phyloP scores from a whole-genome alignment of 2,113 vertebrate species.

The Phyllostomus hastatus region DNA sequence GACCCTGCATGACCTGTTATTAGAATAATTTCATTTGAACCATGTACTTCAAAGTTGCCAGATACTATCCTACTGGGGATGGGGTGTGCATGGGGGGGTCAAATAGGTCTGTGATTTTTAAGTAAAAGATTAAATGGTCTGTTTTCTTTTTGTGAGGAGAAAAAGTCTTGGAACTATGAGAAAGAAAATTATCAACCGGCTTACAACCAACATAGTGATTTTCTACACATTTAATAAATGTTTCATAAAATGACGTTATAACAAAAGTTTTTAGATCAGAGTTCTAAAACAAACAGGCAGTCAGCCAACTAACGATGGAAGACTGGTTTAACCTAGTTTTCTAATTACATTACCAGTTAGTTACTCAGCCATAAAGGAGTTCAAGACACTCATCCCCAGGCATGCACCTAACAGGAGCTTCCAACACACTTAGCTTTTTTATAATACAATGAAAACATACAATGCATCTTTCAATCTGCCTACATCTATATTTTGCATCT shows the following conservation, averaged over 20 bases:
- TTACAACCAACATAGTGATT: neutral
- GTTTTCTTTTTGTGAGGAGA: neutral
- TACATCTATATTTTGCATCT: slow-evolving; percentile 26
- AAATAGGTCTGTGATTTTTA: slow-evolving; percentile 10
- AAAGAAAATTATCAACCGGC: neutral
- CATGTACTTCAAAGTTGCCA: slow-evolving; percentile 38
- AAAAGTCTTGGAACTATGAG: neutral
- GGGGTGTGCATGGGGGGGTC: neutral
- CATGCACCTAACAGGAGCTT: neutral
- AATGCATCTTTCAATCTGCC: neutral
- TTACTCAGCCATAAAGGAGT: neutral
- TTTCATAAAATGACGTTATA: slow-evolving; percentile 23
- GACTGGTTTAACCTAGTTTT: slow-evolving; percentile 13
- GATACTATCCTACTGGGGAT: neutral
- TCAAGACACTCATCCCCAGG: neutral
- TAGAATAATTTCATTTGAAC: slow-evolving; percentile 60
- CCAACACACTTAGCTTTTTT: neutral
- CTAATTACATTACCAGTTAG: neutral
- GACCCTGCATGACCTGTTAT: slow-evolving; percentile 49
- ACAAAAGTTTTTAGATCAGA: neutral
- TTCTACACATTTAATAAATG: neutral
- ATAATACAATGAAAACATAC: neutral
- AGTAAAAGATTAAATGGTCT: neutral
- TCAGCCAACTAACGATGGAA: neutral
- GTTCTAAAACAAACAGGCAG: slow-evolving; percentile 33